These are phyloP conservation scores for Podocnemis expansa DNA, from an alignment of 2,113 vertebrate genomes.

Conservation along the genomic window DNA sequence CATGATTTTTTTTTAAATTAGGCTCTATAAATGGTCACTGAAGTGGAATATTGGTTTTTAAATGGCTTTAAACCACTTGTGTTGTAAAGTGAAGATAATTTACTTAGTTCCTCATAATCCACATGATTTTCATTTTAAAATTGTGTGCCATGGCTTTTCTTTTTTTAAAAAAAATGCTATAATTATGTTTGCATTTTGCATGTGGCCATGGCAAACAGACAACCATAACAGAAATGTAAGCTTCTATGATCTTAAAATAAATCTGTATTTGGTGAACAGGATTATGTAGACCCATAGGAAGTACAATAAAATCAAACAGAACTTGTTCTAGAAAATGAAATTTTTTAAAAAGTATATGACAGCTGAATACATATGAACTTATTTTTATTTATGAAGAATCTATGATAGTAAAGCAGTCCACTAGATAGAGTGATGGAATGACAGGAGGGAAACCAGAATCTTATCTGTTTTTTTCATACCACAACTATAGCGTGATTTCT, in stretches of 20 bases:
- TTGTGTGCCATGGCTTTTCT: background rate
- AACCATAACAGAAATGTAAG: background rate
- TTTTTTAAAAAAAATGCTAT: background rate
- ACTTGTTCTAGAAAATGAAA: background rate
- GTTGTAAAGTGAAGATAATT: background rate
- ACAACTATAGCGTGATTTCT: background rate
- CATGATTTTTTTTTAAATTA: background rate
- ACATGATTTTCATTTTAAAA: fast-evolving
- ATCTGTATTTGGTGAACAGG: background rate
- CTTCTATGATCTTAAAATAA: background rate
- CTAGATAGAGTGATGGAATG: background rate
- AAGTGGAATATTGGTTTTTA: background rate
- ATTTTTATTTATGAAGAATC: background rate
- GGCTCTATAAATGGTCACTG: fast-evolving
- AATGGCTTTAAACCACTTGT: background rate
- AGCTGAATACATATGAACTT: background rate
- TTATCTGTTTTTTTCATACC: background rate
- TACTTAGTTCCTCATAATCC: background rate
- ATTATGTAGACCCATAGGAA: background rate
- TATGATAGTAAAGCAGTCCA: background rate
- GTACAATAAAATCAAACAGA: background rate
- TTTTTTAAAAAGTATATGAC: background rate
- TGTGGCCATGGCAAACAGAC: background rate
- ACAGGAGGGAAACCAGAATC: background rate
- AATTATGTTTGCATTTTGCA: background rate